Percentiles rank a stretch among this genome's conserved stretches.
phyloP scores from a whole-genome alignment of 2,113 vertebrate genomes.

The Nanorana parkeri region DNA sequence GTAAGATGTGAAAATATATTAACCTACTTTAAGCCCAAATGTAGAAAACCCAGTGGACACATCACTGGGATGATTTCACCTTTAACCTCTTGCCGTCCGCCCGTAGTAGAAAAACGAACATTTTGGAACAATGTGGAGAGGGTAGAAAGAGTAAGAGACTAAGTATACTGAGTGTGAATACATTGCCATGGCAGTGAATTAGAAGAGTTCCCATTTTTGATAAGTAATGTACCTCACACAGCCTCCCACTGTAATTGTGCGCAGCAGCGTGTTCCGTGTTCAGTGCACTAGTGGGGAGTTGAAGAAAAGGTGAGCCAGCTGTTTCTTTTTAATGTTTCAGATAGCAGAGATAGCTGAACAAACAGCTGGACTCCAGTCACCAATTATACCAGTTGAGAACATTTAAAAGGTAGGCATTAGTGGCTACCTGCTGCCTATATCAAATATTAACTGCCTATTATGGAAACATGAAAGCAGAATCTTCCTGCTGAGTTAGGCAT shows the following conservation, averaged over 20 bases:
- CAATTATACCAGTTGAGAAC: constrained; percentile 46
- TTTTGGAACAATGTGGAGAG: too few relatives aligned
- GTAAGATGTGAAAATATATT: too few relatives aligned
- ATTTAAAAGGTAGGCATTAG: constrained; percentile 40
- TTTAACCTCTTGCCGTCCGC: too few relatives aligned
- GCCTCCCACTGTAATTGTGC: neutral
- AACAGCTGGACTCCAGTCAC: constrained; percentile 40
- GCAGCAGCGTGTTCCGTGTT: neutral
- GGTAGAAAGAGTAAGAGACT: too few relatives aligned
- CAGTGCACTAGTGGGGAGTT: constrained; percentile 9
- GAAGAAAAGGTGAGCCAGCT: constrained; percentile 47
- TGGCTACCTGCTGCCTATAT: constrained; percentile 44
- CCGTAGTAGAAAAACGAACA: too few relatives aligned
- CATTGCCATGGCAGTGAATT: too few relatives aligned
- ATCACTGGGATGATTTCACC: too few relatives aligned
- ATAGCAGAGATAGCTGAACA: constrained; percentile 13
- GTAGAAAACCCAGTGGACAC: too few relatives aligned
- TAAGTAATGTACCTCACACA: neutral
- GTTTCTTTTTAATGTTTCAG: constrained; percentile 39
- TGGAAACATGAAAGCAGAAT: constrained; percentile 40
- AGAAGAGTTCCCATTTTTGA: neutral
- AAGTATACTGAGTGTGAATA: too few relatives aligned
- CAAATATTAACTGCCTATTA: constrained; percentile 52
- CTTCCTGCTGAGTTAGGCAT: constrained; percentile 52
- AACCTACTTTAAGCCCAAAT: too few relatives aligned